Conservation (phyloP, 92 coral and sea anemone genomes). For the Actinernus sp. region DNA sequence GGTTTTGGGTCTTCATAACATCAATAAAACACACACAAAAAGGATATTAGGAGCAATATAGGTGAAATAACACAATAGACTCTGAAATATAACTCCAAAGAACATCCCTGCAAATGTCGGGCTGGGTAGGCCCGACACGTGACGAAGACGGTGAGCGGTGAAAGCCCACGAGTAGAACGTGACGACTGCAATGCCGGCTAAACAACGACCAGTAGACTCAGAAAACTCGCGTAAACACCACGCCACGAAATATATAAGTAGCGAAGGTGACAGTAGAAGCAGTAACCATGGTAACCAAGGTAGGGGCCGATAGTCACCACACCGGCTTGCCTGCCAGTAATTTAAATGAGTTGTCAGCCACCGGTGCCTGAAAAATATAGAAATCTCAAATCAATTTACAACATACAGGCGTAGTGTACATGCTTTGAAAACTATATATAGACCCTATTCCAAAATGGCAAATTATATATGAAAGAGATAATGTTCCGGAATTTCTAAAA, state of each 20-base stretch:
- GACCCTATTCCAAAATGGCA: too few species aligned
- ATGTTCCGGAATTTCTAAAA: too few species aligned
- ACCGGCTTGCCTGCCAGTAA: slow-evolving; percentile 82
- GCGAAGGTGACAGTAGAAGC: slow-evolving; percentile 64
- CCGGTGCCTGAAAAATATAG: slow-evolving; percentile 55
- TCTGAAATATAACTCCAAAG: slow-evolving; percentile 85
- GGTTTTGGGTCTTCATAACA: too few species aligned
- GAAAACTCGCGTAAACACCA: slow-evolving; percentile 47
- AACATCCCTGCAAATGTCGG: slow-evolving; percentile 90
- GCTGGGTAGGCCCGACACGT: slow-evolving; percentile 79
- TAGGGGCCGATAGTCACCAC: slow-evolving; percentile 59
- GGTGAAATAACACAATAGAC: slow-evolving; percentile 68
- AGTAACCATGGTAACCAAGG: slow-evolving; percentile 87
- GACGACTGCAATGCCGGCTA: slow-evolving; percentile 18
- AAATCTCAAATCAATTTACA: too few species aligned
- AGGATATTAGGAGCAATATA: slow-evolving; percentile 94
- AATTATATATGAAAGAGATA: too few species aligned
- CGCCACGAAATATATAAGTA: slow-evolving; percentile 45
- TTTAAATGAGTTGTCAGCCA: slow-evolving; percentile 76
- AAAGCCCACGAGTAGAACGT: slow-evolving; percentile 67
- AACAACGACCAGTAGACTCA: slow-evolving; percentile 27
- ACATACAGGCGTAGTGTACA: too few species aligned
- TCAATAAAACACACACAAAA: slow-evolving; percentile 12
- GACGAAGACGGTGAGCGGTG: slow-evolving; percentile 75
- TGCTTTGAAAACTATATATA: too few species aligned